phyloP scores from a whole-genome alignment of 2,113 vertebrate species.

The Talpa occidentalis region DNA sequence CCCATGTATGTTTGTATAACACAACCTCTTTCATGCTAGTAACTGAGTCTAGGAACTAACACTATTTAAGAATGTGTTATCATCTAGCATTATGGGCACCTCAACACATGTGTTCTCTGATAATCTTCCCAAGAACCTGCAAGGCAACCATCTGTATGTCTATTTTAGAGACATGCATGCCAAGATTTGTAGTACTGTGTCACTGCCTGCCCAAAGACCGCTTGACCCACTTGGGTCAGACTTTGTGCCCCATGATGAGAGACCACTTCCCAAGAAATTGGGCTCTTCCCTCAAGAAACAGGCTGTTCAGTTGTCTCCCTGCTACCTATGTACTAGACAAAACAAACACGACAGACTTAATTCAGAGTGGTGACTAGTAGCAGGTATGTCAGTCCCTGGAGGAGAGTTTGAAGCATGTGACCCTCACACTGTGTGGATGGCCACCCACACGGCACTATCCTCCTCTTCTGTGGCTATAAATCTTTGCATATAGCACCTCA shows the following conservation, averaged over 20 bases:
- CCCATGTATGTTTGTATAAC: not conserved
- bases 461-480: not conserved
- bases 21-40: not conserved
- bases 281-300: not conserved
- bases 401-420: not conserved
- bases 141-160: not conserved
- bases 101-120: not conserved
- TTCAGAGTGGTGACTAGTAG: not conserved
- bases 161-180: not conserved
- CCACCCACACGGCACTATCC: not conserved
- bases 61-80: not conserved
- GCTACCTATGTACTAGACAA: not conserved
- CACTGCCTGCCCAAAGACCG: not conserved
- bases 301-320: too few species aligned
- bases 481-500: not conserved
- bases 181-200: not conserved
- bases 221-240: not conserved
- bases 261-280: not conserved
- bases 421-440: not conserved
- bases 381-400: not conserved
- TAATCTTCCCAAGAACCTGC: not conserved
- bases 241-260: not conserved
- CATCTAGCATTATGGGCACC: accelerated
- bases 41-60: not conserved
- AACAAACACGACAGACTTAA: not conserved